These are phyloP conservation scores for Oasisia sp. DNA, from an alignment of 2,888 invertebrate genomes.

Conservation along the genomic window DNA sequence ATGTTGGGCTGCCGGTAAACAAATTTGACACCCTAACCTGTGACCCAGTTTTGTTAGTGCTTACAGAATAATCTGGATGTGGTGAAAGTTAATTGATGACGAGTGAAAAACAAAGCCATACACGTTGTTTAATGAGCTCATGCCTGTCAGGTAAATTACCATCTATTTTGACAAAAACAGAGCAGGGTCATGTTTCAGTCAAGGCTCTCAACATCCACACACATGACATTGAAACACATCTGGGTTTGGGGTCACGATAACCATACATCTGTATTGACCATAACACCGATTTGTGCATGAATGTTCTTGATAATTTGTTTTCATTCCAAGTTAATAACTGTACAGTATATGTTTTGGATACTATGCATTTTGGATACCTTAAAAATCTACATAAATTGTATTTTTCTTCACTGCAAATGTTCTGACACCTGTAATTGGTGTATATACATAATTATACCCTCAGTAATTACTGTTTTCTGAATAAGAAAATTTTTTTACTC, in stretches of 20 bases:
- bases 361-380: too few relatives aligned
- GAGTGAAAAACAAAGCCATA: conserved; percentile 17
- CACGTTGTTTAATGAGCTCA: not conserved
- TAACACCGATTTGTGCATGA: not conserved
- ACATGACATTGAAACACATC: not conserved
- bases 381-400: too few relatives aligned
- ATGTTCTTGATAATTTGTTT: not conserved
- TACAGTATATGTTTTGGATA: too few relatives aligned
- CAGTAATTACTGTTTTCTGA: too few relatives aligned
- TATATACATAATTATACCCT: too few relatives aligned
- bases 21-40: not conserved
- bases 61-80: not conserved
- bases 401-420: too few relatives aligned
- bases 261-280: not conserved
- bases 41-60: not conserved
- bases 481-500: too few relatives aligned
- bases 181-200: not conserved
- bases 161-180: not conserved
- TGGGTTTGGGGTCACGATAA: not conserved
- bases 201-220: not conserved
- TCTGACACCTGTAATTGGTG: too few relatives aligned
- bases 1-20: not conserved
- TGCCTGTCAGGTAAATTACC: not conserved
- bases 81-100: not conserved
- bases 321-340: too few relatives aligned